These are phyloP conservation scores for Glomeris maerens DNA, from an alignment of 1,140 invertebrate species.

Conservation along the genomic window DNA sequence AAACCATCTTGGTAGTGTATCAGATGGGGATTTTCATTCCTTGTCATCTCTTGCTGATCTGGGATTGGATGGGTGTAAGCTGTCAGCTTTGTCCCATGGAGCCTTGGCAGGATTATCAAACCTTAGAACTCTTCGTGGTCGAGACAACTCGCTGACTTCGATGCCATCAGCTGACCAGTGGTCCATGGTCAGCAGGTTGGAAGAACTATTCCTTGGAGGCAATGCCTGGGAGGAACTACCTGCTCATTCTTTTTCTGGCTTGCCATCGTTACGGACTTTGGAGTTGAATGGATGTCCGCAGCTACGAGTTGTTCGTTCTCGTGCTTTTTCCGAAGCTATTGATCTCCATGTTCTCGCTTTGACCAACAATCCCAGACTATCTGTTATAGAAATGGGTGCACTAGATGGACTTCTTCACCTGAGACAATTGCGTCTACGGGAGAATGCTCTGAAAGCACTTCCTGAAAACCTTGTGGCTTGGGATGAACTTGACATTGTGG, in stretches of 20 bases:
- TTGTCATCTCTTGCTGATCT: conserved; percentile 55
- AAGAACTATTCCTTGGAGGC: conserved; percentile 64
- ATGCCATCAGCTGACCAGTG: conserved; percentile 48
- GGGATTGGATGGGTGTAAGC: conserved; percentile 59
- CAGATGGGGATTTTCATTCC: too few relatives aligned
- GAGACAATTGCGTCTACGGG: conserved; percentile 51
- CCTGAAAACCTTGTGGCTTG: conserved; percentile 59
- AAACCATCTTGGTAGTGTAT: too few relatives aligned
- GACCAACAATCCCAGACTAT: conserved; percentile 56
- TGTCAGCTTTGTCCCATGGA: conserved; percentile 54
- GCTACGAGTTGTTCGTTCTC: conserved; percentile 51
- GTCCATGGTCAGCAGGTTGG: conserved; percentile 47
- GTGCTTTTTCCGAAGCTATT: conserved; percentile 58
- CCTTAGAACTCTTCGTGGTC: conserved; percentile 55
- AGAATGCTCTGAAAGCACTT: conserved; percentile 57
- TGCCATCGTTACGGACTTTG: conserved; percentile 55
- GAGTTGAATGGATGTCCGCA: conserved; percentile 58
- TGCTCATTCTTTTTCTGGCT: conserved; percentile 54
- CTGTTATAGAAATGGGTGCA: conserved; percentile 52
- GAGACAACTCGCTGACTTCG: conserved; percentile 54
- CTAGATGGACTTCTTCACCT: conserved; percentile 61
- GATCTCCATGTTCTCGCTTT: conserved; percentile 62
- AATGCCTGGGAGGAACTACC: conserved; percentile 56
- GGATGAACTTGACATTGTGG: conserved; percentile 55
- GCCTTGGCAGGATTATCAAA: conserved; percentile 59